These are phyloP conservation scores for Pinctada fucata DNA, from an alignment of 2,888 invertebrate genomes.

Conservation along the genomic window DNA sequence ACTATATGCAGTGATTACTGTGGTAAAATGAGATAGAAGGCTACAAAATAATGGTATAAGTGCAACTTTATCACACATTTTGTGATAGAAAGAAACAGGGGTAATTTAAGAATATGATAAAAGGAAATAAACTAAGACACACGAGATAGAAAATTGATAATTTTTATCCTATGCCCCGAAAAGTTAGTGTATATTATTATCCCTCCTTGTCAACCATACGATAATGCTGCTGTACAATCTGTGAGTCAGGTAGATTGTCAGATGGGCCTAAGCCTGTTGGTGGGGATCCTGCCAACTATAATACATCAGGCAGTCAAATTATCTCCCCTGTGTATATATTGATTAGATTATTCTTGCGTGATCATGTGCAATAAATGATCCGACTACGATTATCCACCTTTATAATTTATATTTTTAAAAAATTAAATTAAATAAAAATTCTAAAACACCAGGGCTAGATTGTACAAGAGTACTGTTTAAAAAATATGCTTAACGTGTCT, in stretches of 20 bases:
- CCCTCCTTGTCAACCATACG: conserved; percentile 27
- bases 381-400: no score
- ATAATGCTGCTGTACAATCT: conserved; percentile 24
- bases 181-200: conserved; percentile 23
- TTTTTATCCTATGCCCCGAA: conserved; percentile 26
- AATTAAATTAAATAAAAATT: no score
- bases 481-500: no score
- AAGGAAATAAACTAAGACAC: conserved; percentile 30
- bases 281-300: neutral
- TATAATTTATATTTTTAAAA: no score
- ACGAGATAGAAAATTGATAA: conserved; percentile 32
- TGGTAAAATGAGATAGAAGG: neutral
- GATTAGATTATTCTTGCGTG: neutral
- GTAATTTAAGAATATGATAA: conserved; percentile 32
- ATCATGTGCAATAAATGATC: no score
- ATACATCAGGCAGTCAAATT: neutral
- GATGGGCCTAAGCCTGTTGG: neutral
- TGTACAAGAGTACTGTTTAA: no score
- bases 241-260: neutral
- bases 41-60: neutral
- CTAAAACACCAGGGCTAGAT: no score
- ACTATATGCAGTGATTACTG: no score
- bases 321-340: neutral
- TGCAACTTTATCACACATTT: conserved; percentile 24
- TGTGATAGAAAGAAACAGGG: conserved; percentile 23